Evolutionary conservation across 1,140 invertebrate genomes (phyloP).

Genomic region (Heliconius melpomene): DNA sequence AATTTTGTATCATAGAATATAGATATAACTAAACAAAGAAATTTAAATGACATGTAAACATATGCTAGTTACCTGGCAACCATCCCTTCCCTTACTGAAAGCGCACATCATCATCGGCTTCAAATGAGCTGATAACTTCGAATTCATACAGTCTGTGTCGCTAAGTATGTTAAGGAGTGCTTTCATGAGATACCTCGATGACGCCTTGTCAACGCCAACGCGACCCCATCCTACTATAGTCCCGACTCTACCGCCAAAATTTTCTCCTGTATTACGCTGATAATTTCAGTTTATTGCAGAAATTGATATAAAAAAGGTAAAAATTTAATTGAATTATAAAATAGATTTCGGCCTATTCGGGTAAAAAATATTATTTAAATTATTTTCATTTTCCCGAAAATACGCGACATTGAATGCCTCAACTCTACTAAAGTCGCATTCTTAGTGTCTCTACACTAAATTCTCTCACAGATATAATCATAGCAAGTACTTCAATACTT

Average conservation of each 20-base stretch:
- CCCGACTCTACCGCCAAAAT: slow-evolving; percentile 77
- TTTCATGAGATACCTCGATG: slow-evolving; percentile 81
- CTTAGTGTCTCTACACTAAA: no score
- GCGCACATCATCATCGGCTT: slow-evolving; percentile 81
- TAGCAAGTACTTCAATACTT: slow-evolving; percentile 30
- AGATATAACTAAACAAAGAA: neutral
- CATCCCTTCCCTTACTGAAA: slow-evolving; percentile 77
- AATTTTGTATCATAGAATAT: no score
- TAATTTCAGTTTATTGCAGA: slow-evolving; percentile 16
- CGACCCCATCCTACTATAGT: slow-evolving; percentile 86
- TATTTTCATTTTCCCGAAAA: no score
- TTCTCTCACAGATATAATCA: no score
- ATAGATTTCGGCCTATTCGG: no score
- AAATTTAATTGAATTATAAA: no score
- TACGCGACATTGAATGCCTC: no score
- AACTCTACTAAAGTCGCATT: no score
- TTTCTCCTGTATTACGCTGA: slow-evolving; percentile 53
- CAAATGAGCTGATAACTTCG: slow-evolving; percentile 70
- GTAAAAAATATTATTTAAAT: no score
- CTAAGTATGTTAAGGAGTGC: slow-evolving; percentile 78
- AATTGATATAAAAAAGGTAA: neutral
- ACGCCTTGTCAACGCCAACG: slow-evolving; percentile 68
- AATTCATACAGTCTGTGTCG: slow-evolving; percentile 50
- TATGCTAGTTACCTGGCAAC: slow-evolving; percentile 76
- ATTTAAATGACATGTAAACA: neutral